Evolutionary conservation across 2,113 vertebrate species (phyloP).

Genomic region (Thermophis baileyi): DNA sequence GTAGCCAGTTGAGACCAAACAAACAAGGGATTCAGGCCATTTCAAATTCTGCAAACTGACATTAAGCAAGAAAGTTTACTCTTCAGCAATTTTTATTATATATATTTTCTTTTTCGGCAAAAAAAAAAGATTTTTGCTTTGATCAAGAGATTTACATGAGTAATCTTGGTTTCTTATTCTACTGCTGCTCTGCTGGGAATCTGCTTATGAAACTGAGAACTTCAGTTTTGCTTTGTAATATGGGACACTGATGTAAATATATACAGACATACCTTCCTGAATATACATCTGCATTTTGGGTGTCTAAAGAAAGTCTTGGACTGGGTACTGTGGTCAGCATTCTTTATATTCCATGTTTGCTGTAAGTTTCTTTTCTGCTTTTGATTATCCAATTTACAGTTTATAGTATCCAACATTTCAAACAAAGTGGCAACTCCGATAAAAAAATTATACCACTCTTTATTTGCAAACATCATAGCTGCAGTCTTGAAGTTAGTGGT

Average conservation of each 20-base stretch:
- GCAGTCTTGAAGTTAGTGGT: not conserved
- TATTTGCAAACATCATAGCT: not conserved
- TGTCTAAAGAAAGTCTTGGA: not conserved
- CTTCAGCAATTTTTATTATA: conserved; percentile 44
- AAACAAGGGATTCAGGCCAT: conserved; percentile 15
- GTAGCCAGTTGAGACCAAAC: conserved; percentile 53
- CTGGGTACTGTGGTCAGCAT: conserved; percentile 24
- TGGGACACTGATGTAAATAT: not conserved
- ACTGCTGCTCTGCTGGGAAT: not conserved
- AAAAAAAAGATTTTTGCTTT: not conserved
- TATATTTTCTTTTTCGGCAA: conserved; percentile 23
- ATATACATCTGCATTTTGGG: not conserved
- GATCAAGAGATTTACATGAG: not conserved
- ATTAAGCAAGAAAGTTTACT: conserved; percentile 53
- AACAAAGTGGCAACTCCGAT: not conserved
- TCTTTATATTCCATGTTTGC: conserved; percentile 38
- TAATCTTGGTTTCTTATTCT: not conserved
- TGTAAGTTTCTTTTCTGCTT: conserved; percentile 46
- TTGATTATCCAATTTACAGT: conserved; percentile 24
- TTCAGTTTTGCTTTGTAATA: not conserved
- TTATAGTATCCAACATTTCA: not conserved
- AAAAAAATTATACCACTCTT: not conserved
- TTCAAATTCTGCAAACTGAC: conserved; percentile 52
- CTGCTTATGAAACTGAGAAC: not conserved
- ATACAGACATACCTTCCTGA: not conserved